phyloP scores from a whole-genome alignment of 1,140 invertebrate genomes.

The Aplysia californica region DNA sequence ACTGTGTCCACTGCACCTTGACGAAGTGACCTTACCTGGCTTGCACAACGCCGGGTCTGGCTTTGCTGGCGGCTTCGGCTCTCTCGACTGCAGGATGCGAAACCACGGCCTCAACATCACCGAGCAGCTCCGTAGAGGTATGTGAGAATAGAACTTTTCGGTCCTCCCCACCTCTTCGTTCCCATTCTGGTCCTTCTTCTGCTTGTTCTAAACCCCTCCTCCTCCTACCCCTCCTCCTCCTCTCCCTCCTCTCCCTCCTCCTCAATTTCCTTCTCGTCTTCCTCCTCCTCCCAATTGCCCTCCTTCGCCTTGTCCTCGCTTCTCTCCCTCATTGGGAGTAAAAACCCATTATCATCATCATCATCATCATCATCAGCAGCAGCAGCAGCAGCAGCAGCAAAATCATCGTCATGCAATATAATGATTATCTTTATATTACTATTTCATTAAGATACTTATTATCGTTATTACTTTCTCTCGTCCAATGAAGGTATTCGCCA shows the following conservation, averaged over 20 bases:
- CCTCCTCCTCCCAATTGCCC: no score
- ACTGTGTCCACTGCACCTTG: conserved; percentile 17
- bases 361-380: background rate
- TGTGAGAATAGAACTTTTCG: background rate
- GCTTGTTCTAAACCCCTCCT: no score
- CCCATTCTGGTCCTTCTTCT: background rate
- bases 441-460: background rate
- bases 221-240: no score
- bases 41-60: conserved; percentile 31
- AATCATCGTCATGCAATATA: background rate
- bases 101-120: conserved; percentile 24
- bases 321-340: no score
- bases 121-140: conserved; percentile 22
- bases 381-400: background rate
- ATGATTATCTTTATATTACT: background rate
- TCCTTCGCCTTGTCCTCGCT: no score
- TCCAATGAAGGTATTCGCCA: conserved; percentile 14
- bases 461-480: background rate
- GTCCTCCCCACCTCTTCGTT: background rate
- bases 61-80: conserved; percentile 24
- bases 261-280: no score
- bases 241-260: no score
- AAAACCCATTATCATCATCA: no score
- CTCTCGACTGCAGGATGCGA: conserved; percentile 23
- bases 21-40: conserved; percentile 31